A percentile compares a stretch with the other conserved stretches of the same genome.
Evolutionary conservation across 2,113 vertebrate species (phyloP).

Genomic region (Xyrauchen texanus): DNA sequence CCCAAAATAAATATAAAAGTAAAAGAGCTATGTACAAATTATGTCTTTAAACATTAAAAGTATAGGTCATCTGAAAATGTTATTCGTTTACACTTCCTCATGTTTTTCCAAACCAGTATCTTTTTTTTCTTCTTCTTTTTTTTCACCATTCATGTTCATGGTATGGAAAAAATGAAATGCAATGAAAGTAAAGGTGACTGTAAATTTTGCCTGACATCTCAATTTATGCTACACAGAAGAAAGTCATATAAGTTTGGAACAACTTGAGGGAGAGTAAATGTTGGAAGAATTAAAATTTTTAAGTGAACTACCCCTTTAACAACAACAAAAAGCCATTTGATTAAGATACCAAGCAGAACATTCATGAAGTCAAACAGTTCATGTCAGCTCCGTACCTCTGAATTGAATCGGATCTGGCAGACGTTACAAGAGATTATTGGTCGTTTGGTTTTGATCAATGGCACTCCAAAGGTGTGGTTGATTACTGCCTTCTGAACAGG

Average conservation of each 20-base stretch:
- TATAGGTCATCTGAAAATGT: no score
- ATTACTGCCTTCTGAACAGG: slow-evolving; percentile 92
- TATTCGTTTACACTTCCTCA: no score
- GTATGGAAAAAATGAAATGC: no score
- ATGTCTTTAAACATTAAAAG: neutral
- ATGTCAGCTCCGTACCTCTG: slow-evolving; percentile 76
- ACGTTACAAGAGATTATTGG: slow-evolving; percentile 92
- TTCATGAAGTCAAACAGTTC: neutral
- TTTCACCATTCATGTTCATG: no score
- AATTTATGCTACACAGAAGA: no score
- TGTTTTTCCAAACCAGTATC: no score
- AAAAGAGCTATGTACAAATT: slow-evolving; percentile 6
- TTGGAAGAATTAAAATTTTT: no score
- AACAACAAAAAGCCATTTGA: neutral
- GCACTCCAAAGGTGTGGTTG: slow-evolving; percentile 88
- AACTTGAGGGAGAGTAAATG: no score
- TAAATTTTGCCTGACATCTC: no score
- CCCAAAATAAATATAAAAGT: slow-evolving; percentile 6
- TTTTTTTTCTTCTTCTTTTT: no score
- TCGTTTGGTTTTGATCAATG: slow-evolving; percentile 85
- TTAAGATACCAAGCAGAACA: slow-evolving; percentile 9
- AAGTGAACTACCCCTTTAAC: neutral
- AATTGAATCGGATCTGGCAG: slow-evolving; percentile 95
- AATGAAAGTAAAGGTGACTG: no score
- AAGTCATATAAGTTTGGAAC: no score